Evolutionary conservation across 2,113 vertebrate species (phyloP).

Genomic region (Gymnocephalus cernua): DNA sequence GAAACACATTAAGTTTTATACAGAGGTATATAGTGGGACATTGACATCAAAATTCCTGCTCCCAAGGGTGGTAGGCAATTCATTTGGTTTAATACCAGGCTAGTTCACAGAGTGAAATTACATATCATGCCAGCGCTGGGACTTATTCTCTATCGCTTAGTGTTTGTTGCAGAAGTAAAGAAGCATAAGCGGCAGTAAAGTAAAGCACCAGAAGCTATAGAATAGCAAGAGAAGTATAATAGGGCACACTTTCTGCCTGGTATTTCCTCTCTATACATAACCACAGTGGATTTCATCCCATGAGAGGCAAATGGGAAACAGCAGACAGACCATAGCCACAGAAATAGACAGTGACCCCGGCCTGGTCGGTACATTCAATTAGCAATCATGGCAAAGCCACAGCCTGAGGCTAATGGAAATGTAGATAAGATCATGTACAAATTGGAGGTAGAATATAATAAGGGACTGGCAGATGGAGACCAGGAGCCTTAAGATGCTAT

Average conservation of each 20-base stretch:
- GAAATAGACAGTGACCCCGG: conserved; percentile 38
- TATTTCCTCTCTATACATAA: conserved; percentile 24
- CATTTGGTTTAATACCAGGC: conserved; percentile 44
- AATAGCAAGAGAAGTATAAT: conserved; percentile 28
- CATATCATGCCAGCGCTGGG: conserved; percentile 26
- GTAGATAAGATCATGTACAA: conserved; percentile 77
- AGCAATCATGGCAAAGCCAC: conserved; percentile 63
- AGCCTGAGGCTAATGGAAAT: conserved; percentile 72
- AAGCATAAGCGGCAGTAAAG: not conserved
- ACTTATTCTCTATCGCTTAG: conserved; percentile 37
- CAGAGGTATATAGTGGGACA: not conserved
- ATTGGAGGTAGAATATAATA: conserved; percentile 70
- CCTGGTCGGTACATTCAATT: conserved; percentile 62
- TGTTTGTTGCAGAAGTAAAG: conserved; percentile 24
- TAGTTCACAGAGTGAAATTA: conserved; percentile 51
- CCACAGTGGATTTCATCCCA: conserved; percentile 37
- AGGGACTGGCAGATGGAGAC: conserved; percentile 63
- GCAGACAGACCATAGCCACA: conserved; percentile 46
- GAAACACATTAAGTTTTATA: not conserved
- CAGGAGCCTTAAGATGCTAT: conserved; percentile 72
- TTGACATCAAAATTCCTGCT: conserved; percentile 14
- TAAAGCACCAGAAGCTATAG: conserved; percentile 1
- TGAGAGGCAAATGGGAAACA: conserved; percentile 40
- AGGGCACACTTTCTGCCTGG: conserved; percentile 10
- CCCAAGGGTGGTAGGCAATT: conserved; percentile 29